These are phyloP conservation scores for Narcine bancroftii DNA, from an alignment of 2,113 vertebrate genomes.

Conservation along the genomic window DNA sequence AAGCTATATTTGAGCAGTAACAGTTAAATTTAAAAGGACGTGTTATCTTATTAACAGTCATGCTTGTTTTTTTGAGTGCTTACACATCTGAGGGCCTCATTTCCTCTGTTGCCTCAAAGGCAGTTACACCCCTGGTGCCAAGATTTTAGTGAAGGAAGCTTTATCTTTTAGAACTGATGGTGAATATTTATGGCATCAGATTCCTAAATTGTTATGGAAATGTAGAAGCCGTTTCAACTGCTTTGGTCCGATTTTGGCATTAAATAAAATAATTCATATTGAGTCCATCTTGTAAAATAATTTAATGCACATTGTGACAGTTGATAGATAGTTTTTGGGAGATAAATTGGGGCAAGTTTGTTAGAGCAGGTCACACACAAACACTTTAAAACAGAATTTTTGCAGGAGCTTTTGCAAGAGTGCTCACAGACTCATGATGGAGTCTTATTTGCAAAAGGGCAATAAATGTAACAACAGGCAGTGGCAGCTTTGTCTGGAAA, in stretches of 20 bases:
- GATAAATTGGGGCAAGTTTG: too few relatives aligned
- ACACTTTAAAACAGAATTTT: too few relatives aligned
- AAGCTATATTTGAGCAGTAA: background rate
- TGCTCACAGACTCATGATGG: too few relatives aligned
- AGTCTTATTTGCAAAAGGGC: too few relatives aligned
- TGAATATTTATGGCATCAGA: background rate
- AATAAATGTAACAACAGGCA: too few relatives aligned
- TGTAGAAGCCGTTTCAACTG: background rate
- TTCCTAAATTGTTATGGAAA: background rate
- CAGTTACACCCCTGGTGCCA: background rate
- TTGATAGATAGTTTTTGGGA: too few relatives aligned
- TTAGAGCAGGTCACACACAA: too few relatives aligned
- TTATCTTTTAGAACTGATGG: background rate
- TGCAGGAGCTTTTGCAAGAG: too few relatives aligned
- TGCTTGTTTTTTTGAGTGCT: background rate
- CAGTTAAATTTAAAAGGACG: background rate
- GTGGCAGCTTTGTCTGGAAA: too few relatives aligned
- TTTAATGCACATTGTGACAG: background rate
- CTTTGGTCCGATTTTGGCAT: background rate
- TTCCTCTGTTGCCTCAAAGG: conserved; percentile 21
- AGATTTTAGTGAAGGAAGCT: background rate
- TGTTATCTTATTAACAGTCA: background rate
- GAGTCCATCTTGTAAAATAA: background rate
- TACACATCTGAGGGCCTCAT: background rate
- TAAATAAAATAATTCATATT: background rate